Conservation (phyloP, 2,888 invertebrate genomes). For the Drosophila demipolita region DNA sequence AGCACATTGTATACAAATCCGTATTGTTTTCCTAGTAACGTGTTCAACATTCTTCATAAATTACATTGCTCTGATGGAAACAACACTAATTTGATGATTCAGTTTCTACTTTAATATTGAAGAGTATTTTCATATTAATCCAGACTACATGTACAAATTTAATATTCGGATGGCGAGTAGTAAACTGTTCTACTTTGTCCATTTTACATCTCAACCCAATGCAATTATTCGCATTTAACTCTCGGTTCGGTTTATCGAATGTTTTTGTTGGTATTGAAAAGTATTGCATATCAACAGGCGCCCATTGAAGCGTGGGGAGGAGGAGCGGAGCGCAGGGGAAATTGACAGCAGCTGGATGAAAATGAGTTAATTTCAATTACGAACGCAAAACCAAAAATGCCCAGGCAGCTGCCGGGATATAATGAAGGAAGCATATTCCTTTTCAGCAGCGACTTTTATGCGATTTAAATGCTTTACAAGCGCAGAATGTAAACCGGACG, state of each 20-base stretch:
- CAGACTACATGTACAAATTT: neutral
- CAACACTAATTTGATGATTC: neutral
- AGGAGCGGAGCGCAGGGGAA: neutral
- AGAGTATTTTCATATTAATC: neutral
- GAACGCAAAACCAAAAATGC: constrained; percentile 11
- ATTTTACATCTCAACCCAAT: neutral
- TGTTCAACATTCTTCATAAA: no score
- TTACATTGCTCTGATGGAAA: neutral
- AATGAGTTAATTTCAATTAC: constrained; percentile 67
- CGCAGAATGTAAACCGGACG: constrained; percentile 48
- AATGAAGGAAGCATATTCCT: constrained; percentile 14
- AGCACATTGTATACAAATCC: neutral
- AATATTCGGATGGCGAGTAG: neutral
- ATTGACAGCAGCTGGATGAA: constrained; percentile 21
- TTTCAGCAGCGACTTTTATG: constrained; percentile 42
- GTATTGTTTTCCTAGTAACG: neutral
- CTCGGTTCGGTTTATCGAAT: neutral
- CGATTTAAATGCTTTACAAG: constrained; percentile 69
- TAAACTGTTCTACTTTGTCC: neutral
- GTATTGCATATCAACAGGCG: constrained; percentile 38
- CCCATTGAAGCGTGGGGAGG: neutral
- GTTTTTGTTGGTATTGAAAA: constrained; percentile 10
- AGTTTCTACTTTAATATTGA: no score
- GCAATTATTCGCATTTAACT: neutral
- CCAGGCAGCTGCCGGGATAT: constrained; percentile 30